These are phyloP conservation scores for Drosophila pseudoobscura DNA, from an alignment of 1,140 invertebrate species.

Conservation along the genomic window DNA sequence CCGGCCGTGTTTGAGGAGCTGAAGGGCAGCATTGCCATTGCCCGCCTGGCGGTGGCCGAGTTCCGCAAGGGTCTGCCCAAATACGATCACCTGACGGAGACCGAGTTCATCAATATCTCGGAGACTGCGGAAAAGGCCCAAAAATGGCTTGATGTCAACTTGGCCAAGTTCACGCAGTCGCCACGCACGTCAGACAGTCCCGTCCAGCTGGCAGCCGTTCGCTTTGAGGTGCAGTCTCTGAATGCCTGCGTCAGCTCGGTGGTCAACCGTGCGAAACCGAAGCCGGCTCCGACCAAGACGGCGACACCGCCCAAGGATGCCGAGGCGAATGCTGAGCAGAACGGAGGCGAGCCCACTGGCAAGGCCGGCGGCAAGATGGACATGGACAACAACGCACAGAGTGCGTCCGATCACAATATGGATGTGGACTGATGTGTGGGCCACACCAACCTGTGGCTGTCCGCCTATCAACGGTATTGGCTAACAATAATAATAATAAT, in stretches of 20 bases:
- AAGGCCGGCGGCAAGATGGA: conserved; percentile 65
- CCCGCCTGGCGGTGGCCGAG: conserved; percentile 89
- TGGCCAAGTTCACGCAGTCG: conserved; percentile 86
- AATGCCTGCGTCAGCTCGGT: conserved; percentile 80
- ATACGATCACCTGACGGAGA: conserved; percentile 91
- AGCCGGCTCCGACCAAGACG: conserved; percentile 71
- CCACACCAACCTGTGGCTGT: conserved; percentile 19
- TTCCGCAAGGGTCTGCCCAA: conserved; percentile 89
- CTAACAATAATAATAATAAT: conserved; percentile 62
- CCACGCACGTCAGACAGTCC: conserved; percentile 88
- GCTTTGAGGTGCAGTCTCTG: conserved; percentile 86
- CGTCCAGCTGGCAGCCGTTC: conserved; percentile 90
- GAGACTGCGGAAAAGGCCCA: conserved; percentile 86
- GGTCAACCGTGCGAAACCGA: conserved; percentile 82
- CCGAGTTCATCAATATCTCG: conserved; percentile 90
- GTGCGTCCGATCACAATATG: conserved; percentile 50
- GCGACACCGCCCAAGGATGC: conserved; percentile 68
- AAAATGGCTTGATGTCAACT: conserved; percentile 90
- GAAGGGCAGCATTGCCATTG: conserved; percentile 88
- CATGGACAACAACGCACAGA: conserved; percentile 59
- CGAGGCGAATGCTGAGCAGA: conserved; percentile 64
- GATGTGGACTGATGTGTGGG: conserved; percentile 59
- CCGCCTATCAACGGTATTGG: conserved; percentile 67
- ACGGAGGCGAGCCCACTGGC: conserved; percentile 62
- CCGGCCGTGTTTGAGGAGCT: conserved; percentile 91